Evolutionary conservation across 2,888 invertebrate species (phyloP), one percentile per base, ranked within the genome.

Genomic region (Heliconius ismenius): DNA sequence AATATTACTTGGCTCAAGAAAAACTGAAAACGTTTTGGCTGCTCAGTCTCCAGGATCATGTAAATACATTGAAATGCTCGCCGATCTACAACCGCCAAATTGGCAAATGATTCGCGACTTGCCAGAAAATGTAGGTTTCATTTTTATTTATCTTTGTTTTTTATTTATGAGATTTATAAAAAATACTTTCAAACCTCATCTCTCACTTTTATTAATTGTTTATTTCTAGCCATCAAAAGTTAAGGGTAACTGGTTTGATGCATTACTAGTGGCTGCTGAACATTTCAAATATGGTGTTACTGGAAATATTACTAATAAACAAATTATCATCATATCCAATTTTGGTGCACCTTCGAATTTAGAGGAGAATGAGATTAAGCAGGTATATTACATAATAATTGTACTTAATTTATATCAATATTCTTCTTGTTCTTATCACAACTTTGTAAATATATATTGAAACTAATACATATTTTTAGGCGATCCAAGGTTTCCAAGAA

Each of bases 281-380:
- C 89, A 95, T 81, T 90, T 95, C 65, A 91, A 92, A 78, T 88
- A 90, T 81, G 86, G 87, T 32, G 75, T 85, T 15, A 81, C 82
- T 73, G 87, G 83, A 0, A 92, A 90, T 75, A 86, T 91, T 24
- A 78, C 81, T 62, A 86, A 82, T 65, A 90, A 89, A 82, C 95
- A 96, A 81, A 92, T 97, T 72, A 94, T 96, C 60, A 86, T 97
- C 32, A 95, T 97, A 84, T 96, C 96, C 1, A 96, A 96, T 84
- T 95, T 97, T 76, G 82, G 86, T 76, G 84, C 84, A 74, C 91
- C 91, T 65, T 92, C 94, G 1, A 68, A 79, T 65, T 58, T 79
- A 49, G 81, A 80, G 21, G 75, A 77, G 15, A 79, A 75, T 39
- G 80, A 82, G 32, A 54, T 81, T 36, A 74, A 81, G 60, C 78